phyloP scores from a whole-genome alignment of 1,140 invertebrate genomes.

The Diabrotica virgifera region DNA sequence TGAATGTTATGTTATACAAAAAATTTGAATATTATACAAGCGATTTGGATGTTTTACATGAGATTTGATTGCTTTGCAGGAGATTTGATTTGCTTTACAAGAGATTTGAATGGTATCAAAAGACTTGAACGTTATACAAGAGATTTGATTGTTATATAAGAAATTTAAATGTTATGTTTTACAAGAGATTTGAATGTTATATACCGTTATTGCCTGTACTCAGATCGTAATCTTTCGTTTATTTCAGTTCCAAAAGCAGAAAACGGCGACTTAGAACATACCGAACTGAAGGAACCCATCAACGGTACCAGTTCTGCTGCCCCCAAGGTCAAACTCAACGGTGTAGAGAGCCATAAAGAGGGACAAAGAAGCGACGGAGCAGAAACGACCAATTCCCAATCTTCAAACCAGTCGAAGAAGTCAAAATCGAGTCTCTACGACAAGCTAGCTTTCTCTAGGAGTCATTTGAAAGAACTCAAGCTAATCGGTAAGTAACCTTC shows the following conservation, averaged over 20 bases:
- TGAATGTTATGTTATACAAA: too few species aligned
- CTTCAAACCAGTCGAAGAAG: conserved; percentile 64
- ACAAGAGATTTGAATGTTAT: too few species aligned
- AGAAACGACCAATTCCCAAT: conserved; percentile 72
- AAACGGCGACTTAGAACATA: conserved; percentile 61
- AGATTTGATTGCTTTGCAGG: too few species aligned
- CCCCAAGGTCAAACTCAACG: conserved; percentile 43
- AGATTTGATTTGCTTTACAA: too few species aligned
- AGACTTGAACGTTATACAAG: too few species aligned
- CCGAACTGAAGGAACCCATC: conserved; percentile 53
- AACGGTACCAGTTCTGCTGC: conserved; percentile 41
- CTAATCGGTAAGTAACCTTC: conserved; percentile 69
- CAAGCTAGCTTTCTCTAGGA: conserved; percentile 68
- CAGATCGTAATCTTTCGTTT: too few species aligned
- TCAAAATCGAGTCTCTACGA: conserved; percentile 73
- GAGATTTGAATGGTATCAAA: too few species aligned
- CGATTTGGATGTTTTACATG: too few species aligned
- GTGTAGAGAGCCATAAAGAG: conserved; percentile 53
- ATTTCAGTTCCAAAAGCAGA: conserved; percentile 42
- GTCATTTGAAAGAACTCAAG: conserved; percentile 74
- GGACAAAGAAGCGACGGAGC: conserved; percentile 77
- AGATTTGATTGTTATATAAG: too few species aligned
- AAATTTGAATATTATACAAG: too few species aligned
- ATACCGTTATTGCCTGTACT: too few species aligned
- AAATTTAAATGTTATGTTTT: too few species aligned